These are phyloP conservation scores for Phortica magna DNA, from an alignment of 2,888 invertebrate species.

Conservation along the genomic window DNA sequence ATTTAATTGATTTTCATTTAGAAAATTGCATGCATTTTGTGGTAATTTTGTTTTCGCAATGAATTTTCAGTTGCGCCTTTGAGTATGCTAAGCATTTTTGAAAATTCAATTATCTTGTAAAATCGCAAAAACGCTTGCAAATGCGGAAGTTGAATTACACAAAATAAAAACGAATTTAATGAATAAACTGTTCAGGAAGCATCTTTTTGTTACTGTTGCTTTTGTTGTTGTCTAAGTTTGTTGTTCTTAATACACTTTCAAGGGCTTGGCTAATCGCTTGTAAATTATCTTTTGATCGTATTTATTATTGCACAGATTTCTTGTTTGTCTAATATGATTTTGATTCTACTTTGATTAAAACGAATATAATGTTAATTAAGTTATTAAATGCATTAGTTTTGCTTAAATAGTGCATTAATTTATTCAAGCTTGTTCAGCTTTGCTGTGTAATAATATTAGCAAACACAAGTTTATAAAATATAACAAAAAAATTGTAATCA, in stretches of 20 bases:
- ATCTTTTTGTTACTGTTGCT: not conserved
- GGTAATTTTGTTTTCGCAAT: not conserved
- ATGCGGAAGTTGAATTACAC: not conserved
- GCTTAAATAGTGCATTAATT: too few relatives aligned
- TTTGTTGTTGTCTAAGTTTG: slow-evolving; percentile 5
- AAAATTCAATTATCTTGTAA: not conserved
- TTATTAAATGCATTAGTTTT: too few relatives aligned
- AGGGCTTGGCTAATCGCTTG: slow-evolving; percentile 3
- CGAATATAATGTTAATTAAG: too few relatives aligned
- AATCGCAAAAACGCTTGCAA: not conserved
- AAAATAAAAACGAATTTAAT: not conserved
- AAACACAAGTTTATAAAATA: too few relatives aligned
- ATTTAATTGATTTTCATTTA: not conserved
- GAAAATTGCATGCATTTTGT: not conserved
- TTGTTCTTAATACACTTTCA: slow-evolving; percentile 18
- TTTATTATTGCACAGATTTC: not conserved
- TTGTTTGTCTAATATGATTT: not conserved
- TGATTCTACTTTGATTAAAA: not conserved
- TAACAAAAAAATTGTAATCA: too few relatives aligned
- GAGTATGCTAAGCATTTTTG: not conserved
- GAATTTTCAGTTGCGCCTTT: not conserved
- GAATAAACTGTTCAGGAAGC: slow-evolving; percentile 11
- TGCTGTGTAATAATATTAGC: too few relatives aligned
- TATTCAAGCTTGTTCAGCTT: too few relatives aligned
- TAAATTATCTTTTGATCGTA: not conserved